These are phyloP conservation scores for Chelmon rostratus DNA, from an alignment of 2,797 vertebrate genomes.

Conservation along the genomic window DNA sequence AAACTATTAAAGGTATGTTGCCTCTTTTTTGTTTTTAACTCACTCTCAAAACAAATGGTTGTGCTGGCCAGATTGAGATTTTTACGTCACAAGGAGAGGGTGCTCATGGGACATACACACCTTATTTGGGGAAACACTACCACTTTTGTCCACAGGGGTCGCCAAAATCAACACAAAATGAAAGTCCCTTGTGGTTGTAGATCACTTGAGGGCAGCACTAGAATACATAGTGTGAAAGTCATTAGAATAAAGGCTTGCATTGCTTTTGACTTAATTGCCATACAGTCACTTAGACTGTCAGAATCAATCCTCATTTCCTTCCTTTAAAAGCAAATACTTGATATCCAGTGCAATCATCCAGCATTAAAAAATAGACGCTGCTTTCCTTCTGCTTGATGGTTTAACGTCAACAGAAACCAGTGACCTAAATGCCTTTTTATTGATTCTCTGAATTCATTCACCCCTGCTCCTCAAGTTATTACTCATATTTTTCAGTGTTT, in stretches of 20 bases:
- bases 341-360: background rate
- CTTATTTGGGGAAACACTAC: background rate
- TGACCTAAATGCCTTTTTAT: background rate
- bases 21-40: background rate
- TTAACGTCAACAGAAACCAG: constrained; percentile 3
- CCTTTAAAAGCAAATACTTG: background rate
- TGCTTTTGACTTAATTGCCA: background rate
- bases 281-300: background rate
- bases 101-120: background rate
- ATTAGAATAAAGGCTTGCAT: constrained; percentile 4
- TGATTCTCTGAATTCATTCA: background rate
- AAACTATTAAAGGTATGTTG: background rate
- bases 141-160: background rate
- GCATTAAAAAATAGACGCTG: background rate
- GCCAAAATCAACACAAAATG: too few species aligned
- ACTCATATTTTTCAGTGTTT: constrained; percentile 27
- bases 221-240: constrained; percentile 33
- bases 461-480: background rate
- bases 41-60: background rate
- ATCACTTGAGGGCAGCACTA: constrained; percentile 64
- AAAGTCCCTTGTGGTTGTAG: background rate
- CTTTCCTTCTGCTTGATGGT: constrained; percentile 1
- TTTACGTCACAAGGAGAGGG: background rate
- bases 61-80: background rate
- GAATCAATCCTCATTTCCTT: background rate